Percentiles rank a stretch among this genome's conserved stretches.
These are phyloP conservation scores for Phorcus lineatus DNA, from an alignment of 2,888 invertebrate species.

Conservation along the genomic window DNA sequence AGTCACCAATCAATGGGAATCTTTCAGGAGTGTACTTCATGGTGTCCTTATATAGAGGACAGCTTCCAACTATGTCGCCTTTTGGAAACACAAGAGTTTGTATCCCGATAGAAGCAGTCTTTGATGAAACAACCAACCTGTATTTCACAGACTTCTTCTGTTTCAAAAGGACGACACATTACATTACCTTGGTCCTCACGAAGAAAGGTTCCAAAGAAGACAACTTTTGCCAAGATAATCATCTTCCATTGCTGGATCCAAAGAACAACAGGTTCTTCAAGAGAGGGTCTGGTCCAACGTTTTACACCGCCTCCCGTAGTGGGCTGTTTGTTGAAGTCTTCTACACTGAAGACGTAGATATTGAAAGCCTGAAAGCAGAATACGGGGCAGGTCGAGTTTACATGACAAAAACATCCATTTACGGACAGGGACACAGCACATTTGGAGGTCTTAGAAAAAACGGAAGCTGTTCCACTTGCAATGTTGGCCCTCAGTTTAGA, in stretches of 20 bases:
- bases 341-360: constrained; percentile 5
- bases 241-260: neutral
- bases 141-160: neutral
- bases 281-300: neutral
- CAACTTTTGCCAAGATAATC: neutral
- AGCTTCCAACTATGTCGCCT: neutral
- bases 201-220: neutral
- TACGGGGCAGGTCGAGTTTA: too few relatives aligned
- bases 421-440: neutral
- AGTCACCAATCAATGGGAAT: neutral
- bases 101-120: neutral
- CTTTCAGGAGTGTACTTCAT: neutral
- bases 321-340: neutral
- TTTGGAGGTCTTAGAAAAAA: neutral
- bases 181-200: constrained; percentile 7
- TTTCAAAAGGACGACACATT: neutral
- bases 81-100: neutral
- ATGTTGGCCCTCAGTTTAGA: too few relatives aligned
- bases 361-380: neutral
- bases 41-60: neutral
- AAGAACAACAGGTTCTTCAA: neutral
- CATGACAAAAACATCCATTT: neutral
- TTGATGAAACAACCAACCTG: neutral
- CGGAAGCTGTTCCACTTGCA: neutral
- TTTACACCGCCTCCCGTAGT: neutral